Conservation (phyloP, 2,113 vertebrate genomes). For the Neolamprologus cancellatus region DNA sequence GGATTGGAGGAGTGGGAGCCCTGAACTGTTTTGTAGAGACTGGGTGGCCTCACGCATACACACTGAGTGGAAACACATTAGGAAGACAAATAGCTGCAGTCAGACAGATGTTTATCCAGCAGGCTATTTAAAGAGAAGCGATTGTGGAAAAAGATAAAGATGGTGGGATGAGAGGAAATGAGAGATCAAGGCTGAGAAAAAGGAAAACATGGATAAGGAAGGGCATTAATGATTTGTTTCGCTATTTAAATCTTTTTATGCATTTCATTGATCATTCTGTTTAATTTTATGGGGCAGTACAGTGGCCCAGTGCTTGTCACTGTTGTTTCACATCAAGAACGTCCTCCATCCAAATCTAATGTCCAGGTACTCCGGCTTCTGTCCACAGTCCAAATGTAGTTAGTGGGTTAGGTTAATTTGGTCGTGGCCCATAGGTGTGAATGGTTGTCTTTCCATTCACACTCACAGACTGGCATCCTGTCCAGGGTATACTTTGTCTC, state of each 20-base stretch:
- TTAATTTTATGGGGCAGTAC: not conserved
- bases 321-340: not conserved
- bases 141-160: not conserved
- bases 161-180: not conserved
- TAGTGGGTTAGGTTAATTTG: not conserved
- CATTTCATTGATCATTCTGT: not conserved
- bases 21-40: not conserved
- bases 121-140: constrained; percentile 24
- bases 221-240: not conserved
- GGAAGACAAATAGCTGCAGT: constrained; percentile 19
- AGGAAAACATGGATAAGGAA: not conserved
- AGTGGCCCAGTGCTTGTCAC: not conserved
- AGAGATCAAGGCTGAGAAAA: not conserved
- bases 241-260: not conserved
- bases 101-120: constrained; percentile 27
- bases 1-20: not conserved
- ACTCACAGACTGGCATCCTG: not conserved
- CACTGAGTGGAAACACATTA: constrained; percentile 13
- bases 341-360: not conserved
- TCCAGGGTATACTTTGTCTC: not conserved
- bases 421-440: not conserved
- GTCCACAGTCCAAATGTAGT: not conserved
- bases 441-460: not conserved
- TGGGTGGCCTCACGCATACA: not conserved
- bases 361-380: not conserved